phyloP scores from a whole-genome alignment of 2,113 vertebrate species.

The Sterna hirundo region DNA sequence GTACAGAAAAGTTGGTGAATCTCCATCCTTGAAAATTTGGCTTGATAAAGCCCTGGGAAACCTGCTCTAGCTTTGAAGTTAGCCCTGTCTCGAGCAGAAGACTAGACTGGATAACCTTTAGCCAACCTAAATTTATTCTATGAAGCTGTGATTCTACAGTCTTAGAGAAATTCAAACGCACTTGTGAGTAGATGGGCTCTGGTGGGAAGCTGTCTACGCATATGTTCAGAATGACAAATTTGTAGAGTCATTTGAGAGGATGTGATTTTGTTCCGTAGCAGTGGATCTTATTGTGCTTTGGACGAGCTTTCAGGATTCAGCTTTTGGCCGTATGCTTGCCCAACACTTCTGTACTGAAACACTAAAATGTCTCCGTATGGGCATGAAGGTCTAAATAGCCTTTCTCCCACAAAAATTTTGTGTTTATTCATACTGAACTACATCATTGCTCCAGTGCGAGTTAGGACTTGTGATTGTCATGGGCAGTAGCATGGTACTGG shows the following conservation, averaged over 20 bases:
- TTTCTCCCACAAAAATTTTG: neutral
- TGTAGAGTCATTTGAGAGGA: neutral
- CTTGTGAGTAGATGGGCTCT: neutral
- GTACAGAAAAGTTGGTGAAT: neutral
- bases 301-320: neutral
- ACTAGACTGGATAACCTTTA: neutral
- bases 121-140: neutral
- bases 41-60: neutral
- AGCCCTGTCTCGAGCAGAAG: neutral
- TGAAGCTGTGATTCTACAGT: neutral
- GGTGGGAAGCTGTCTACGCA: fast-evolving
- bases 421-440: neutral
- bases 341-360: neutral
- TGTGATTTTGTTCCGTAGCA: neutral
- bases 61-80: neutral
- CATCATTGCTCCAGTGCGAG: neutral
- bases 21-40: neutral
- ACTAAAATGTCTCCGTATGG: neutral
- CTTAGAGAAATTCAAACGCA: neutral
- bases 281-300: neutral
- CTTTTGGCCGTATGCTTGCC: neutral
- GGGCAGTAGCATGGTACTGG: neutral
- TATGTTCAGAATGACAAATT: neutral
- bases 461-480: neutral
- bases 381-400: neutral